phyloP scores from a whole-genome alignment of 2,113 vertebrate genomes.

The Psittacula cyanocephala region DNA sequence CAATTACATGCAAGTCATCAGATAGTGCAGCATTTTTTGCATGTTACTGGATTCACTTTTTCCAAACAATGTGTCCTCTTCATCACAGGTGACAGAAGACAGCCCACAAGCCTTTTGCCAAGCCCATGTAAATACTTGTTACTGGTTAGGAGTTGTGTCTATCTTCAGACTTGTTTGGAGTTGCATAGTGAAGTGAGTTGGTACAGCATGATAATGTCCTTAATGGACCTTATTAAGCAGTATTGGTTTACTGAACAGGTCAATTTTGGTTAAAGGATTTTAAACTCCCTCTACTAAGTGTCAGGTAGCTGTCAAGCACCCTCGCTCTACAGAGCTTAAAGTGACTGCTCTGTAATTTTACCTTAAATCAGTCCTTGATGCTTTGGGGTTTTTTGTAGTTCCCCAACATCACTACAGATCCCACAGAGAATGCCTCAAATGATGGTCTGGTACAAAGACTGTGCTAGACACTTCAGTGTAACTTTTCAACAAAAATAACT shows the following conservation, averaged over 20 bases:
- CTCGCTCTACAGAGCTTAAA: too few species aligned
- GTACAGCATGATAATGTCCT: too few species aligned
- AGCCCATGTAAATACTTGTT: background rate
- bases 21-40: background rate
- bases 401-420: background rate
- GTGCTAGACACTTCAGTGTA: too few species aligned
- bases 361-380: background rate
- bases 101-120: background rate
- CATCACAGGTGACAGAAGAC: background rate
- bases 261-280: background rate
- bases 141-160: background rate
- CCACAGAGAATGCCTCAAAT: background rate
- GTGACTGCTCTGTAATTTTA: background rate
- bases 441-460: background rate
- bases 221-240: background rate
- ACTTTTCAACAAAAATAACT: background rate
- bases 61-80: background rate
- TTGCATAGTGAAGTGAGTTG: background rate
- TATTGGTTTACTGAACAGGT: background rate
- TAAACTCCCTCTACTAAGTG: rapidly evolving
- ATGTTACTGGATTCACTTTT: background rate
- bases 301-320: background rate
- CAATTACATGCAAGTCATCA: background rate
- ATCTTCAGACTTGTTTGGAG: background rate
- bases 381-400: background rate